A percentile compares a stretch with the other conserved stretches of the same genome.
phyloP scores from a whole-genome alignment of 2,888 invertebrate genomes.

The Geophilus truncorum region DNA sequence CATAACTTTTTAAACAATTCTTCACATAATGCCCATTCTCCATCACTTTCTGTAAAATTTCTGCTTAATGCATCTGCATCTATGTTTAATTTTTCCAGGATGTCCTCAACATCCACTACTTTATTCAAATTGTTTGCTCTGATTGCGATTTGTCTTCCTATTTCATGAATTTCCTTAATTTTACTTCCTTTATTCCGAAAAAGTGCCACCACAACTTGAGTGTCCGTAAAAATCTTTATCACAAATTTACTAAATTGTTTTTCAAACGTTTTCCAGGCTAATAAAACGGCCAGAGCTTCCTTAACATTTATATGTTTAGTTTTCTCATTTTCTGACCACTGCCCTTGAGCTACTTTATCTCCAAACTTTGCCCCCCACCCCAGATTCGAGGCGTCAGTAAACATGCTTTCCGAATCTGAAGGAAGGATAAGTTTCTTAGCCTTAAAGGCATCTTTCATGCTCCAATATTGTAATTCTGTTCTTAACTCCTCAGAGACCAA shows the following conservation, averaged over 20 bases:
- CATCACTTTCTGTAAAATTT: not conserved
- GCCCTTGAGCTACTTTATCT: not conserved
- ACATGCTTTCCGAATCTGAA: not conserved
- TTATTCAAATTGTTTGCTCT: not conserved
- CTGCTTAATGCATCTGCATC: not conserved
- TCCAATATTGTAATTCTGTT: not conserved
- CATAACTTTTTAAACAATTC: not conserved
- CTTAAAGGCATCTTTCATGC: not conserved
- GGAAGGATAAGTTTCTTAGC: not conserved
- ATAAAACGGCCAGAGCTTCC: not conserved
- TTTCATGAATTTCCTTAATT: not conserved
- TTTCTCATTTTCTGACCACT: not conserved
- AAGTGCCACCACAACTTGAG: not conserved
- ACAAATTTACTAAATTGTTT: not conserved
- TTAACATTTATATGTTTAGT: not conserved
- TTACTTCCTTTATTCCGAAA: not conserved
- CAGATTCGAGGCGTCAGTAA: not conserved
- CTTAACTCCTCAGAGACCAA: not conserved
- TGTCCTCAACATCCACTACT: not conserved
- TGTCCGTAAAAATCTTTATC: not conserved
- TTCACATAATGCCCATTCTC: not conserved
- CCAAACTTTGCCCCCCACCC: not conserved
- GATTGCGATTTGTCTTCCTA: not conserved
- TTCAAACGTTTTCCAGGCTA: not conserved
- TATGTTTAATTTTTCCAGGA: not conserved